Evolutionary conservation across 2,113 vertebrate genomes (phyloP), one percentile per base, ranked within the genome.

Genomic region (Microtus ochrogaster): DNA sequence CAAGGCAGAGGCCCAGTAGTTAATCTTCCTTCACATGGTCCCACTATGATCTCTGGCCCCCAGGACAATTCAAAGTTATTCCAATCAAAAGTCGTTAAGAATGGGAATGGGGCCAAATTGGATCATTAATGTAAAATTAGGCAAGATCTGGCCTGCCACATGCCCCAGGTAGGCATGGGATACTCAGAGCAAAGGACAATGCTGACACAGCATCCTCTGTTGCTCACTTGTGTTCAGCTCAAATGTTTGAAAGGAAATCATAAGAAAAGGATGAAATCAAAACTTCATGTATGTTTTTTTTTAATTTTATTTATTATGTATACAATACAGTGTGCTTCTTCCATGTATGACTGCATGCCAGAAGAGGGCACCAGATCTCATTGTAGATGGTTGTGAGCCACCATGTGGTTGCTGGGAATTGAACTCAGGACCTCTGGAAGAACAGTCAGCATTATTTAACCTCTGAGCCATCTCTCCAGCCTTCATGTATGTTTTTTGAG

Each of bases 31-130:
- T 41, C 79, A 88, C 68, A 88, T 91, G n/a, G 95, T 95, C 91
- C 58, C 26, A 61, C 49, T 87, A 28, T 22, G 47, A 94, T 88
- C 76, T 89, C 94, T 41, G 77, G 63, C 58, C 92, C 52, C 58
- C 58, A 98, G 97, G 92, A 95, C 97, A 98, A 94, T 17, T 52
- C 47, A 24, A 95, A 92, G 78, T 47, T 28, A 36, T 92, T 85
- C 61, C 11, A 79, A 83, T 81, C 81, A 85, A 76, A 82, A 73
- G 78, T 72, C 30, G 0, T 73, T 82, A 17, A 0, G 0, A 2
- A 30, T 70, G 22, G 33, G 73, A 58, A 30, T 14, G 33, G 93
- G 73, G 4, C 68, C 63, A 41, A 86, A 92, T 16, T 96, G 39
- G 5, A 2, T 93, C 76, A 84, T 84, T 78, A 36, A 44, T 4